Evolutionary conservation across 1,140 invertebrate species (phyloP), one percentile per base, ranked within the genome.

Genomic region (Drosophila parvula): DNA sequence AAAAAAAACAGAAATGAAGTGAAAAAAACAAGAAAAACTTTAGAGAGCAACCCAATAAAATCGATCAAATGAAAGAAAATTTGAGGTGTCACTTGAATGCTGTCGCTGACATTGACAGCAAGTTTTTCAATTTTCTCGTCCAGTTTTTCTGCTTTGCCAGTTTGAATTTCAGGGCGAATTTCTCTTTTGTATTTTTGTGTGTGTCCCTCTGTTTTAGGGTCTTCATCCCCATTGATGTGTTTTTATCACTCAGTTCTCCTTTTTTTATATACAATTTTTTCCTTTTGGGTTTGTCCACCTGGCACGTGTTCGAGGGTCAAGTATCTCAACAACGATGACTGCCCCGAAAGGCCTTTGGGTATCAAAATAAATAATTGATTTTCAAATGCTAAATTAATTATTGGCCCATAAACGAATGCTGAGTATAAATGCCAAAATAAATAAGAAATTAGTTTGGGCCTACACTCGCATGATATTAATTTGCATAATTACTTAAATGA

Each of bases 401-500:
- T 71, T 41, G 10, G 36, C 0, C 51, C 28, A 48, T 59, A 73
- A 59, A 59, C 43, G 59, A 71, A 41, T 71, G 22, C 45, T 22
- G 30, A 43, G 44, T 43, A 6, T 65, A 48, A 51, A 60, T 36
- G 40, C 53, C 30, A 28, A 59, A 47, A 70, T 69, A 71, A 59
- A 58, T 58, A 71, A 70, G 47, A 38, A 47, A 59, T 50, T 59
- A 68, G 34, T 27, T 44, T n/a, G n/a, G 4, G n/a, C 12, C 8
- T 53, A 16, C 44, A 22, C 44, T 45, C 28, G 67, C 34, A 56
- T 68, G 18, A 47, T 59, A 73, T 71, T 73, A 73, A 73, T 73
- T 73, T 71, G 67, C 69, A 73, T 73, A 73, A 73, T 73, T 59
- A 73, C 67, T 73, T 71, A 43, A 73, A 73, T 73, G 69, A 59